These are phyloP conservation scores for Danio kyathit DNA, from an alignment of 2,797 vertebrate species.

Conservation along the genomic window DNA sequence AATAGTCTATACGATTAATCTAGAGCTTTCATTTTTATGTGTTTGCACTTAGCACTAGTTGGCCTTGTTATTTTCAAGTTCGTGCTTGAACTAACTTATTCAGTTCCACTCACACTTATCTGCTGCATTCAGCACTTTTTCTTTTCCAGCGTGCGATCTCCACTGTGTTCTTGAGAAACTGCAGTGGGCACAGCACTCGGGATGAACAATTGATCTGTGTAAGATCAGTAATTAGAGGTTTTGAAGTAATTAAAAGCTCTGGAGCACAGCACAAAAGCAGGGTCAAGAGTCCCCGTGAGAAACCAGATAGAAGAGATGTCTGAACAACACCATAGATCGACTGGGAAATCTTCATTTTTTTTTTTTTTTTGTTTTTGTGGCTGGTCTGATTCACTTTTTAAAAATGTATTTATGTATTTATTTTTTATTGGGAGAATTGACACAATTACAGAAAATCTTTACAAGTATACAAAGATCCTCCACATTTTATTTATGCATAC, in stretches of 20 bases:
- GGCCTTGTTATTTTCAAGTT: neutral
- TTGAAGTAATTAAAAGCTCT: constrained; percentile 57
- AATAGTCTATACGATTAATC: neutral
- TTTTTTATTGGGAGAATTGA: no score
- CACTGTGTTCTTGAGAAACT: constrained; percentile 71
- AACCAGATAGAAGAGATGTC: constrained; percentile 12
- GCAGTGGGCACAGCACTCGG: constrained; percentile 68
- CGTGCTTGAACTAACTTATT: neutral
- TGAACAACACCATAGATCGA: neutral
- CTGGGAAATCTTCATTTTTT: no score
- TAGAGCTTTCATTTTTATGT: neutral
- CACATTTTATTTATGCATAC: no score
- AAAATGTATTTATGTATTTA: no score
- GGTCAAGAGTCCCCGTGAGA: constrained; percentile 37
- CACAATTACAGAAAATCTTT: no score
- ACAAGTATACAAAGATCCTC: no score
- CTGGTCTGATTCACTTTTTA: no score
- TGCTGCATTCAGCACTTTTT: neutral
- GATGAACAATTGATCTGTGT: constrained; percentile 74
- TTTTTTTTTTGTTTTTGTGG: no score
- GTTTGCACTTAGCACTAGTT: neutral
- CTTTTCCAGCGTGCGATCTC: constrained; percentile 22
- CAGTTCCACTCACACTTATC: neutral
- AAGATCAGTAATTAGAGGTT: constrained; percentile 79
- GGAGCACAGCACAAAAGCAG: constrained; percentile 39